A percentile compares a stretch with the other conserved stretches of the same genome.
Evolutionary conservation across 23 tunicate species (phyloP).

Genomic region (Clavelina lepadiformis): DNA sequence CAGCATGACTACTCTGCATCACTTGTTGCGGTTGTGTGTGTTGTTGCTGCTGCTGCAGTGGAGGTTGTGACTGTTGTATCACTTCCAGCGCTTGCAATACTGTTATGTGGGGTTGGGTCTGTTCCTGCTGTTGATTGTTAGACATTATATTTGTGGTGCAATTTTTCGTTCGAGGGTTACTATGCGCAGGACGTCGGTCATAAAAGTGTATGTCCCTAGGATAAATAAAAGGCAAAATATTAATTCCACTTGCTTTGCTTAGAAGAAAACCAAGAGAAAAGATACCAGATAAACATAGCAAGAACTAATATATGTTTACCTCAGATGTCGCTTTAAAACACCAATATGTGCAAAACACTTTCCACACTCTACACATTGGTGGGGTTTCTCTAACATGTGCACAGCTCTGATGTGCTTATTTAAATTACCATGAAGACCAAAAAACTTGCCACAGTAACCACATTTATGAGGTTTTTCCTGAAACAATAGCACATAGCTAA

Average conservation of each 20-base stretch:
- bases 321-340: constrained; percentile 78
- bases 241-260: background rate
- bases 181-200: constrained; percentile 59
- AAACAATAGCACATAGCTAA: background rate
- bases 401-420: constrained; percentile 93
- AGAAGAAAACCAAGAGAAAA: background rate
- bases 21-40: background rate
- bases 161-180: background rate
- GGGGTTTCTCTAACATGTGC: constrained; percentile 89
- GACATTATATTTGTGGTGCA: background rate
- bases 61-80: constrained; percentile 19
- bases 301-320: constrained; percentile 18
- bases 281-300: background rate
- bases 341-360: constrained; percentile 95
- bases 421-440: constrained; percentile 83
- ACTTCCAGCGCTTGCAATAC: constrained; percentile 44
- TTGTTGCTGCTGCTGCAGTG: constrained; percentile 14
- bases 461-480: constrained; percentile 91
- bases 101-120: constrained; percentile 1
- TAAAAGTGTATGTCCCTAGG: constrained; percentile 91
- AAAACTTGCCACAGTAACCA: constrained; percentile 50
- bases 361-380: constrained; percentile 94
- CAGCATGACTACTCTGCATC: no score
- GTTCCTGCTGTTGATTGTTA: constrained; percentile 1
- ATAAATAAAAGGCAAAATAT: background rate